A percentile compares a stretch with the other conserved stretches of the same genome.
Conservation (phyloP, 2,888 invertebrate genomes). For the Trichacis sp. region DNA sequence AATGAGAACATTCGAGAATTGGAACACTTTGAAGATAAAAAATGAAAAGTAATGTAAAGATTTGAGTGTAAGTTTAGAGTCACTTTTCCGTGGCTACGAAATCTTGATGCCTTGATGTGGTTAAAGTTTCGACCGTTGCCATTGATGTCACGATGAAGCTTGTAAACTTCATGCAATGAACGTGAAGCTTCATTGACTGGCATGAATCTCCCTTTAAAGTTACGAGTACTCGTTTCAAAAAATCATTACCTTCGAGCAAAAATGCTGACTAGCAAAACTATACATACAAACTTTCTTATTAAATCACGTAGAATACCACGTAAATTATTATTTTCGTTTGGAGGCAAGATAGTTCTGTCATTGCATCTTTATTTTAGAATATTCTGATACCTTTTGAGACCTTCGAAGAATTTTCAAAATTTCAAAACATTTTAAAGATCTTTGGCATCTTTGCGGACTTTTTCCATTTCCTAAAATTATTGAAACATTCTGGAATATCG, state of each 20-base stretch:
- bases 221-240: slow-evolving; percentile 17
- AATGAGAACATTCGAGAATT: too few species aligned
- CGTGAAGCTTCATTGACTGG: slow-evolving; percentile 12
- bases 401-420: too few species aligned
- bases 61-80: slow-evolving; percentile 10
- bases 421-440: too few species aligned
- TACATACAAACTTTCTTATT: too few species aligned
- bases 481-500: too few species aligned
- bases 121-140: slow-evolving; percentile 31
- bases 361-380: too few species aligned
- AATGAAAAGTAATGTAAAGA: slow-evolving; percentile 26
- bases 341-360: too few species aligned
- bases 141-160: slow-evolving; percentile 21
- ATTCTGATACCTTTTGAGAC: too few species aligned
- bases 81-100: slow-evolving; percentile 5
- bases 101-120: slow-evolving; percentile 17
- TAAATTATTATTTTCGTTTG: too few species aligned
- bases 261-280: slow-evolving; percentile 7
- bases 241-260: slow-evolving; percentile 21
- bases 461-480: too few species aligned
- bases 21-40: slow-evolving; percentile 3
- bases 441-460: too few species aligned
- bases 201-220: slow-evolving; percentile 17
- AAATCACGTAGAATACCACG: too few species aligned
- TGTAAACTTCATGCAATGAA: slow-evolving; percentile 21